Evolutionary conservation across 2,797 vertebrate species (phyloP), one percentile per base, ranked within the genome.

Genomic region (Philypnodon macrostomus): DNA sequence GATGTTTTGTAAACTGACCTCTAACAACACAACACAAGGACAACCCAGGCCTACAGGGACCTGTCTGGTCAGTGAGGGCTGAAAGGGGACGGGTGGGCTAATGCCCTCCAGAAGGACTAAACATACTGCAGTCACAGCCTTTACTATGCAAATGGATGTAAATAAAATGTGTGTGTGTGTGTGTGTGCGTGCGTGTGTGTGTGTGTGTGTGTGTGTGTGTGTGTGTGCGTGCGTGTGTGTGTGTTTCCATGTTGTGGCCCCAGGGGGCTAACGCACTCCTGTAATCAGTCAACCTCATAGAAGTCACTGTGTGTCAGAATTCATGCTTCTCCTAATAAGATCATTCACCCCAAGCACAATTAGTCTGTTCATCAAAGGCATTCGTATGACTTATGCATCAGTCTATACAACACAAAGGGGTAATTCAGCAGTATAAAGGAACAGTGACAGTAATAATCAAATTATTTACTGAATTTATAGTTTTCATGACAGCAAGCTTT

Each of bases 361-460:
- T 38, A 65, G 63, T 61, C 63, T 56, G 57, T 66, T 77, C 75
- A 84, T 87, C 82, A 87, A 86, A 88, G 83, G 64, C 83, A 88
- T 87, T 86, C 83, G 80, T 85, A 36, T 53, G 70, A 71, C 59
- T 75, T 66, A 72, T 51, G 76, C 75, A 68, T 46, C 75, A 63
- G 65, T 77, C 66, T 36, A 51, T 42, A 70, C 63, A 62, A 57
- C 19, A 53, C 42, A 44, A 47, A 61, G 35, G 44, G 37, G 40
- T 26, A 36, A 57, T 40, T 41, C 11, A 24, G 40, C 40, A 17
- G 27, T 1, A 26, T 44, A 14, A 57, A 53, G 29, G 40, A 17
- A 17, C 26, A 29, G 1, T 30, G 12, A 2, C 24, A n/a, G n/a
- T n/a, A n/a, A n/a, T n/a, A n/a, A n/a, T n/a, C n/a, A n/a, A n/a